Evolutionary conservation across 2,113 vertebrate genomes (phyloP).

Genomic region (Egretta garzetta): DNA sequence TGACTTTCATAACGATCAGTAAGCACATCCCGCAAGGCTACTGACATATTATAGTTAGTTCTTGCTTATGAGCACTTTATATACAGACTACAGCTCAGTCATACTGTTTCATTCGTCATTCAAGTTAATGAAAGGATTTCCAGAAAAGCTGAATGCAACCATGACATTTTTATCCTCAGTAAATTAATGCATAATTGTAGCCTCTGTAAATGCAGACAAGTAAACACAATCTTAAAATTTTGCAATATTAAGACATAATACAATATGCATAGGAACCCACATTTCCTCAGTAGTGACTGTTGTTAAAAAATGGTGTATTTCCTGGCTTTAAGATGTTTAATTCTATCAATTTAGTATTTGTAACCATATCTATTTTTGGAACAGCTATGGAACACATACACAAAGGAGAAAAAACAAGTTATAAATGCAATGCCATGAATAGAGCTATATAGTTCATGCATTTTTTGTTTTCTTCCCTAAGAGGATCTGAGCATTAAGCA

Average conservation of each 20-base stretch:
- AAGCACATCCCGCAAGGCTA: background rate
- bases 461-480: background rate
- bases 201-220: background rate
- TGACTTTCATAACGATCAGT: background rate
- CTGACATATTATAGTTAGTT: background rate
- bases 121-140: background rate
- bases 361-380: conserved; percentile 8
- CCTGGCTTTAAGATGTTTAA: background rate
- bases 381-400: background rate
- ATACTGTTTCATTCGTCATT: background rate
- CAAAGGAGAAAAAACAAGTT: conserved; percentile 5
- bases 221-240: background rate
- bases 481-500: conserved; percentile 15
- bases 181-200: background rate
- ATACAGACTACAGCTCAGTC: background rate
- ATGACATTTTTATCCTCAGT: background rate
- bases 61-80: background rate
- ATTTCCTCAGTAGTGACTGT: background rate
- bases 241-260: background rate
- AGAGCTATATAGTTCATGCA: background rate
- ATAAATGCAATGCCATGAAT: background rate
- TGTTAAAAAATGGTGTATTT: background rate
- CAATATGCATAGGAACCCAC: background rate
- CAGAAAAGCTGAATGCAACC: background rate
- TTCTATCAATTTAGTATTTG: background rate